Evolutionary conservation across 2,113 vertebrate species (phyloP).

Genomic region (Misgurnus anguillicaudatus): DNA sequence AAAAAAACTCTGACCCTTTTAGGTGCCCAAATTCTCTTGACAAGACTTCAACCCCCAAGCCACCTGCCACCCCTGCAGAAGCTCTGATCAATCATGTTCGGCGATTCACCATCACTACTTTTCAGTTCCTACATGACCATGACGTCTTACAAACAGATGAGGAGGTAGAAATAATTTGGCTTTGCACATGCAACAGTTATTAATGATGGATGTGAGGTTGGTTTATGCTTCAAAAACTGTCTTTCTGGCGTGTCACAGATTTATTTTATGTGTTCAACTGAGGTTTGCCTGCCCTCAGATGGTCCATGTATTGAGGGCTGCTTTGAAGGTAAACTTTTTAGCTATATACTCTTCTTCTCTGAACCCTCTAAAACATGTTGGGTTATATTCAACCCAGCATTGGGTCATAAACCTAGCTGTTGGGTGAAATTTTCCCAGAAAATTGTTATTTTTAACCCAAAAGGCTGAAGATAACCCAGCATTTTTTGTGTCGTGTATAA

Average conservation of each 20-base stretch:
- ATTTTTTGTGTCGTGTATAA: no score
- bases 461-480: no score
- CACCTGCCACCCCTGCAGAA: slow-evolving; percentile 39
- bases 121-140: slow-evolving; percentile 69
- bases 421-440: no score
- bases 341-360: not conserved
- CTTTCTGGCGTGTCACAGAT: slow-evolving; percentile 61
- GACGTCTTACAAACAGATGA: slow-evolving; percentile 52
- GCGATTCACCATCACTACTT: slow-evolving; percentile 74
- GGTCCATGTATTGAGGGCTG: slow-evolving; percentile 77
- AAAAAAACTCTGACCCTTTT: not conserved
- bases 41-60: slow-evolving; percentile 51
- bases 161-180: not conserved
- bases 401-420: no score
- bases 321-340: slow-evolving; percentile 59
- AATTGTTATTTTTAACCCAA: no score
- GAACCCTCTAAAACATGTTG: not conserved
- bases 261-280: slow-evolving; percentile 80
- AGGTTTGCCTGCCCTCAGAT: slow-evolving; percentile 73
- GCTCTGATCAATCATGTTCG: slow-evolving; percentile 62
- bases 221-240: not conserved
- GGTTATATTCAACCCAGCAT: no score
- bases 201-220: not conserved
- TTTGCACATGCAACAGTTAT: not conserved
- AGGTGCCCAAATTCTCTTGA: slow-evolving; percentile 77